Conservation (phyloP, 2,888 invertebrate species). For the Anthophora plumipes region DNA sequence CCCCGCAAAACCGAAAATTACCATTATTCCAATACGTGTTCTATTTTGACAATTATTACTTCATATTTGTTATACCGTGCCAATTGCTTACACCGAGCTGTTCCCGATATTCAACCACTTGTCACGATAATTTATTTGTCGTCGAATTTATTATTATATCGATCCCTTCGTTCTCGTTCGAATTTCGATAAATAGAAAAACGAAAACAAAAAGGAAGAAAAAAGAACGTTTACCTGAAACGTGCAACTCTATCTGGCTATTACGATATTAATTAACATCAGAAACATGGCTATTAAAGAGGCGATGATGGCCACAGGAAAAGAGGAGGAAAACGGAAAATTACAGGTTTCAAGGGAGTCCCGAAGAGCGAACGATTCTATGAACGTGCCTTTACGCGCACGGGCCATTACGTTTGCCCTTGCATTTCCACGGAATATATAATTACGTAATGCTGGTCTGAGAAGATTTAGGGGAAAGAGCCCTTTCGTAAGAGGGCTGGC, state of each 20-base stretch:
- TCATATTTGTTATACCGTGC: too few relatives aligned
- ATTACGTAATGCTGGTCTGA: slow-evolving; percentile 77
- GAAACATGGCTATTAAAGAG: background rate
- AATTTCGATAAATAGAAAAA: too few relatives aligned
- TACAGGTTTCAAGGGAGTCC: slow-evolving; percentile 44
- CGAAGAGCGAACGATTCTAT: slow-evolving; percentile 37
- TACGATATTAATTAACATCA: slow-evolving; percentile 14
- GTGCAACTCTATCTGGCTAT: background rate
- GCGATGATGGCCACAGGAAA: slow-evolving; percentile 14
- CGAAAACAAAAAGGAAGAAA: too few relatives aligned
- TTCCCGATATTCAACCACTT: too few relatives aligned
- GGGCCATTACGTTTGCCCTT: slow-evolving; percentile 73
- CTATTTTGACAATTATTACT: too few relatives aligned
- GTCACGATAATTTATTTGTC: too few relatives aligned
- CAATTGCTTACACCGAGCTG: too few relatives aligned
- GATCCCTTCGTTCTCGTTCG: too few relatives aligned
- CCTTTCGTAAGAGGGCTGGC: slow-evolving; percentile 59
- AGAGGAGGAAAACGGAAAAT: slow-evolving; percentile 49
- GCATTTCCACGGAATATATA: slow-evolving; percentile 78
- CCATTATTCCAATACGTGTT: too few relatives aligned
- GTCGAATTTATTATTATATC: too few relatives aligned
- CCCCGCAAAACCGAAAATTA: too few relatives aligned
- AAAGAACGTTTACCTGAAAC: background rate
- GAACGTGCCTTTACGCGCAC: slow-evolving; percentile 32
- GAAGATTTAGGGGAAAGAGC: slow-evolving; percentile 68